These are phyloP conservation scores for Acanthochromis polyacanthus DNA, from an alignment of 2,113 vertebrate genomes.

Conservation along the genomic window DNA sequence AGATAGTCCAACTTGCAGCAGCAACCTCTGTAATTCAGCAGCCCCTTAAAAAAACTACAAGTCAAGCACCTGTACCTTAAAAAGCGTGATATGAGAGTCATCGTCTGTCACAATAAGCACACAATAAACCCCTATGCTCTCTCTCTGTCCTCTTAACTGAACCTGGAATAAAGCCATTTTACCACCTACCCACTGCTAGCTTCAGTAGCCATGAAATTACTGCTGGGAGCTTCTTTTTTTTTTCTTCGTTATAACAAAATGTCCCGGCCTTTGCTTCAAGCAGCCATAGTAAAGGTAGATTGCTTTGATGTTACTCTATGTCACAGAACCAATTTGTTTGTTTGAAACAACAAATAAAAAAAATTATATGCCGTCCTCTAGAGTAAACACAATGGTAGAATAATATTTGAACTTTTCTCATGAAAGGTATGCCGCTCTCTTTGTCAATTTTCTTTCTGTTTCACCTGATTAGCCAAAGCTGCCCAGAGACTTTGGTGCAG, in stretches of 20 bases:
- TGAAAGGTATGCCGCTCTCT: neutral
- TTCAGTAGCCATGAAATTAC: slow-evolving; percentile 84
- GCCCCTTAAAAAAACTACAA: slow-evolving; percentile 43
- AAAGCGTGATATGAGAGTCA: slow-evolving; percentile 54
- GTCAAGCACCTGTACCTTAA: slow-evolving; percentile 60
- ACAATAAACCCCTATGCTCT: slow-evolving; percentile 75
- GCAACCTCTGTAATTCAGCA: slow-evolving; percentile 49
- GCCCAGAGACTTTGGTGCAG: slow-evolving; percentile 12
- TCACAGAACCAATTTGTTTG: slow-evolving; percentile 65
- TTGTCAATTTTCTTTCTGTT: slow-evolving; percentile 6
- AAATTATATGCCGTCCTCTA: slow-evolving; percentile 19
- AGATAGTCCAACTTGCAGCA: slow-evolving; percentile 39
- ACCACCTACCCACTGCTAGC: slow-evolving; percentile 72
- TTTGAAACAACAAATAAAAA: slow-evolving; percentile 59
- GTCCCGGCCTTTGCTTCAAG: slow-evolving; percentile 72
- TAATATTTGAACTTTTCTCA: slow-evolving; percentile 16
- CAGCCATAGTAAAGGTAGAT: slow-evolving; percentile 52
- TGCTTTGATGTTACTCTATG: slow-evolving; percentile 72
- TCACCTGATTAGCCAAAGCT: slow-evolving; percentile 39
- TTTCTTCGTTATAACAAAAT: slow-evolving; percentile 75
- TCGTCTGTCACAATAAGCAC: slow-evolving; percentile 75
- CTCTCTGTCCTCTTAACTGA: slow-evolving; percentile 73
- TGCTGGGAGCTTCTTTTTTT: slow-evolving; percentile 73
- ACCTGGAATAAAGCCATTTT: slow-evolving; percentile 81
- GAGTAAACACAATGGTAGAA: slow-evolving; percentile 39